Percentiles rank a stretch among this genome's conserved stretches.
These are phyloP conservation scores for Trachelus stipa DNA, from an alignment of 2,888 invertebrate species.

Conservation along the genomic window DNA sequence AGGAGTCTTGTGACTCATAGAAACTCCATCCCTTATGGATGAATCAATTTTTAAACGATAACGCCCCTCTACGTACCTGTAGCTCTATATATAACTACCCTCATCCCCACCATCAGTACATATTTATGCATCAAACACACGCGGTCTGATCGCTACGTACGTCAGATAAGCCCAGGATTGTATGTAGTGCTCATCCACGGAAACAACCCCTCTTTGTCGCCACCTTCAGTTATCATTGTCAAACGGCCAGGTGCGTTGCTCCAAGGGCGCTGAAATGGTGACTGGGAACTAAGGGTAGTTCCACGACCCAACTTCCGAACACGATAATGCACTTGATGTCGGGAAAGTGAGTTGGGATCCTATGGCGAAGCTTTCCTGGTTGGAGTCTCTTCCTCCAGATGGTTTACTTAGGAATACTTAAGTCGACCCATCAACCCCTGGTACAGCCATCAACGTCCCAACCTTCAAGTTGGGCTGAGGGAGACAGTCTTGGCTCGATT, in stretches of 20 bases:
- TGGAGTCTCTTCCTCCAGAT: constrained; percentile 29
- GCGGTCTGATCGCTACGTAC: too few relatives aligned
- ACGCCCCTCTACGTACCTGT: too few relatives aligned
- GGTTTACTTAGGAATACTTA: constrained; percentile 55
- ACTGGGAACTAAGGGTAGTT: too few relatives aligned
- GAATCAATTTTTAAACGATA: neutral
- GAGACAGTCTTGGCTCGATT: constrained; percentile 33
- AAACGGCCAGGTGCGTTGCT: too few relatives aligned
- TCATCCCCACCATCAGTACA: too few relatives aligned
- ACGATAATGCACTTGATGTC: constrained; percentile 55
- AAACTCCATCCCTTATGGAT: neutral
- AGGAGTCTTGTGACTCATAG: constrained; percentile 27
- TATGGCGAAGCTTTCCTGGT: constrained; percentile 27
- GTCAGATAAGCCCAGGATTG: too few relatives aligned
- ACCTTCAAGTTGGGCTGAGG: constrained; percentile 29
- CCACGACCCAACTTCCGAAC: constrained; percentile 48
- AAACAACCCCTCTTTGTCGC: too few relatives aligned
- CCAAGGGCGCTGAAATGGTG: neutral
- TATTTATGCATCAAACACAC: too few relatives aligned
- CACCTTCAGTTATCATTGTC: too few relatives aligned
- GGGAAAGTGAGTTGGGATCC: constrained; percentile 8
- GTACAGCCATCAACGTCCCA: constrained; percentile 25
- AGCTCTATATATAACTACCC: too few relatives aligned
- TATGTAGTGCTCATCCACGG: too few relatives aligned
- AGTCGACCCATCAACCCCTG: constrained; percentile 39